Conservation (phyloP, 2,797 vertebrate genomes). For the Morelia viridis region DNA sequence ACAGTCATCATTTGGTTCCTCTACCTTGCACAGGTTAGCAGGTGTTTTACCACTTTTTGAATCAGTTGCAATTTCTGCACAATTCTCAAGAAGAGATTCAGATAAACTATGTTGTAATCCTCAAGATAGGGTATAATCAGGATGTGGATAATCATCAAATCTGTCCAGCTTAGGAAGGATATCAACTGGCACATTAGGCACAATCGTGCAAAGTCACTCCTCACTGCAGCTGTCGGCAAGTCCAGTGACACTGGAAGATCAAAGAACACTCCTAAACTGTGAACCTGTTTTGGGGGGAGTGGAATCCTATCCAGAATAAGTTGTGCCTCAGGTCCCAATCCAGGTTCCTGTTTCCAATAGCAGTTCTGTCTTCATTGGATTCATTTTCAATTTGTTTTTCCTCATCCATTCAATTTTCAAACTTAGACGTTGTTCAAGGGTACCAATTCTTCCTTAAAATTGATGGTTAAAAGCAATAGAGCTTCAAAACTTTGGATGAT, state of each 20-base stretch:
- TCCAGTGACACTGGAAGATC: background rate
- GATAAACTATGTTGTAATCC: background rate
- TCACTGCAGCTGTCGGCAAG: background rate
- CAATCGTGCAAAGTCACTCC: background rate
- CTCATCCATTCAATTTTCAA: background rate
- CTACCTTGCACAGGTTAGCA: background rate
- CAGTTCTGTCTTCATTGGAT: background rate
- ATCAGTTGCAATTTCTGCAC: background rate
- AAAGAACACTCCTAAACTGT: background rate
- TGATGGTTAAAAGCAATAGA: background rate
- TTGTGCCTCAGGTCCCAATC: background rate
- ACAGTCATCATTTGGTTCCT: background rate
- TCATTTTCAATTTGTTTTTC: background rate
- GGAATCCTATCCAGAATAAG: background rate
- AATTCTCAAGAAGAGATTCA: background rate
- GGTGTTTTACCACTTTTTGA: background rate
- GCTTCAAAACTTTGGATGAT: background rate
- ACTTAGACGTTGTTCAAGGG: background rate
- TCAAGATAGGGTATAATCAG: background rate
- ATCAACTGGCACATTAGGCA: background rate
- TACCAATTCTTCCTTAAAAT: background rate
- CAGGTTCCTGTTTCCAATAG: background rate
- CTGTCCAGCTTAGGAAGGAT: background rate
- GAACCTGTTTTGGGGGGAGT: background rate
- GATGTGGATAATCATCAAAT: background rate